phyloP scores from a whole-genome alignment of 2,797 vertebrate species.

The Picus viridis region DNA sequence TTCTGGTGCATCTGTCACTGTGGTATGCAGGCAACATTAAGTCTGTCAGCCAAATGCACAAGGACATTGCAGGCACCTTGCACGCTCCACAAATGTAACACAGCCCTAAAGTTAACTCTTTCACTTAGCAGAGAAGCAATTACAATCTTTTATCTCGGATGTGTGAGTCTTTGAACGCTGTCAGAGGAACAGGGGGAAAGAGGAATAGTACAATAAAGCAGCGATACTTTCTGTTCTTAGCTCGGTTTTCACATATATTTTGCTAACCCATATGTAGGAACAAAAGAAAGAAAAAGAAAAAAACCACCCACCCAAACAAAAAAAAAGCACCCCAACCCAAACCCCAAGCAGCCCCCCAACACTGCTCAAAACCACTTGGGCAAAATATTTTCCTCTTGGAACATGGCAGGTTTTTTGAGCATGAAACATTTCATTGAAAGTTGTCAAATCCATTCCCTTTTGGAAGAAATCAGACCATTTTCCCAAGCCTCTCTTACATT shows the following conservation, averaged over 20 bases:
- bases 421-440: background rate
- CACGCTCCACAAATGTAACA: background rate
- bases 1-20: background rate
- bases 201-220: background rate
- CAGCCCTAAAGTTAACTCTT: background rate
- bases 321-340: background rate
- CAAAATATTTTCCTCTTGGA: background rate
- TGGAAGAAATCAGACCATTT: background rate
- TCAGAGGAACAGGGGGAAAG: background rate
- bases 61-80: background rate
- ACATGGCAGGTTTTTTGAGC: background rate
- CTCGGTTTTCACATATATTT: background rate
- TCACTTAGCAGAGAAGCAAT: background rate
- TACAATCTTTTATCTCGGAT: background rate
- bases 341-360: accelerated
- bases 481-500: background rate
- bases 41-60: background rate
- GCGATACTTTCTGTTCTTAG: background rate
- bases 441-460: background rate
- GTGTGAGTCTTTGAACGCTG: background rate
- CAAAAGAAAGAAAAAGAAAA: background rate
- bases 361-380: background rate
- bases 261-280: background rate
- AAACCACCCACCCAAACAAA: background rate
- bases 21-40: background rate